Conservation (phyloP, 2,113 vertebrate species). For the Ardeotis arabs region DNA sequence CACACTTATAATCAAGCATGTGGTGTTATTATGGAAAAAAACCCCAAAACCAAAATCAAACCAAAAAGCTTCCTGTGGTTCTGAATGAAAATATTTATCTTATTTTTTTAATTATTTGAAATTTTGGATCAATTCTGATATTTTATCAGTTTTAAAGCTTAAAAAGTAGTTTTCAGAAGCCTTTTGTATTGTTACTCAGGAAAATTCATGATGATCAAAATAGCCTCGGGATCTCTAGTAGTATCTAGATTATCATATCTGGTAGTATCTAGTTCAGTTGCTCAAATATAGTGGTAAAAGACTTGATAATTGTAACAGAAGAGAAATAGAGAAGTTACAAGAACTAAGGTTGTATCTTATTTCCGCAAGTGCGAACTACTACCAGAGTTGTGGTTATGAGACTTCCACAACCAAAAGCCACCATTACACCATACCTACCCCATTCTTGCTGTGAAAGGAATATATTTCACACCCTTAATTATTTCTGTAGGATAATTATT, state of each 20-base stretch:
- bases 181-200: not conserved
- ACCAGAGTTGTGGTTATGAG: not conserved
- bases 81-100: not conserved
- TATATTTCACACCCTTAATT: not conserved
- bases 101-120: not conserved
- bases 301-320: not conserved
- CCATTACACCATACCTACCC: accelerated
- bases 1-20: not conserved
- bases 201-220: not conserved
- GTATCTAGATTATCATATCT: not conserved
- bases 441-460: not conserved
- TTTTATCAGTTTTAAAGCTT: not conserved
- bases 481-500: not conserved
- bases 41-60: not conserved
- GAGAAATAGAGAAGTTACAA: not conserved
- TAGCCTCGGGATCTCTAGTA: not conserved
- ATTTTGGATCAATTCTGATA: not conserved
- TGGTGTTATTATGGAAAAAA: not conserved
- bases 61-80: not conserved
- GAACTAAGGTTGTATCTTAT: not conserved
- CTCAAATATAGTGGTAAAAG: not conserved
- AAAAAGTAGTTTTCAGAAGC: not conserved
- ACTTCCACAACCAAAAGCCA: not conserved
- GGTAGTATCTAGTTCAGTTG: not conserved
- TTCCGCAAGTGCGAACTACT: not conserved